Base-by-base conservation (phyloP, 2,113 vertebrate genomes). In the Nothobranchius furzeri region DNA sequence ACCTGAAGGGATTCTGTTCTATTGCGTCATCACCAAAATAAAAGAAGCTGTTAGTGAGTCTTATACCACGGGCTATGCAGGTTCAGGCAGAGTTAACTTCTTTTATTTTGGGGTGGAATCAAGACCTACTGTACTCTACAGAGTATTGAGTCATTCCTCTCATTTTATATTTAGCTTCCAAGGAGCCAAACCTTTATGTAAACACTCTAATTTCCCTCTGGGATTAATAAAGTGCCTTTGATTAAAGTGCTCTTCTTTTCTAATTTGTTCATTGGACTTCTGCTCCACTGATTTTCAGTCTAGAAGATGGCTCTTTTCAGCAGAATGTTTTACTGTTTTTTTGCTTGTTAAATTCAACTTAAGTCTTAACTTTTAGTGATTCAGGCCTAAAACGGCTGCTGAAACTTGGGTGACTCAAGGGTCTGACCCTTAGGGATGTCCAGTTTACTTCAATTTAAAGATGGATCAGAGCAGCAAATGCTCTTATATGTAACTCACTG, bases 71-170 rank as follows among this genome's bases (percentile, higher is more conserved):
- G 62, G 51, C 52, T 51, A 35, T 48, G 2, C 48, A 49, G 20
- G 64, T 61, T 76, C 65, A 78, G 48, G 10, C 59, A 45, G n/a
- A 70, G 68, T 64, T 57, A 15, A 6, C 1, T 12, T 9, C 7
- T 37, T 20, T 20, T 20, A 20, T 20, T 17, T 50, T 12, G 4
- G 6, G 9, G 12, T 3, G 9, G 12, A 12, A 46, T 54, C 14
- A 47, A 30, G 58, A 14, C 64, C 48, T 8, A 48, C 14, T n/a
- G 30, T 55, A 20, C 48, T 50, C 2, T 20, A 14, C n/a, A 20
- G 9, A 50, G n/a, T 9, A 15, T 50, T 17, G 48, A 50, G 48
- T 50, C 48, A 50, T 50, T 10, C 3, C 5, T 15, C 7, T 9
- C n/a, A 17, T 9, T 10, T 17, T 50, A 4, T 10, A 50, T 50